These are phyloP conservation scores for Ceyx melanurus DNA, from an alignment of 2,113 vertebrate species.

Conservation along the genomic window DNA sequence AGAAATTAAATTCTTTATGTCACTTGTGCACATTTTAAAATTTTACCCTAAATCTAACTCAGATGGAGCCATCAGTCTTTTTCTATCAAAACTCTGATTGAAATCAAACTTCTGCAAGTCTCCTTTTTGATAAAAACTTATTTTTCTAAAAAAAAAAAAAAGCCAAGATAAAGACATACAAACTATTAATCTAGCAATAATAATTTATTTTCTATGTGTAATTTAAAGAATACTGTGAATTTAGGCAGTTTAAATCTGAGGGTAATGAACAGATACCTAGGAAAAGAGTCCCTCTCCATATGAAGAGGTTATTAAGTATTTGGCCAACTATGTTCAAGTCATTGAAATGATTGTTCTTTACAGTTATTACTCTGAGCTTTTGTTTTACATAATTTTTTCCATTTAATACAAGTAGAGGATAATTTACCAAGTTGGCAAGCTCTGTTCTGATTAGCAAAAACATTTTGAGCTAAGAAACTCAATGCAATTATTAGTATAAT, in stretches of 20 bases:
- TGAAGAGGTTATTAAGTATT: conserved; percentile 26
- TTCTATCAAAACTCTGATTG: not conserved
- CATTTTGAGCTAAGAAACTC: not conserved
- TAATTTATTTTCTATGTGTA: not conserved
- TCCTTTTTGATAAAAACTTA: not conserved
- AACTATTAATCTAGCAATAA: not conserved
- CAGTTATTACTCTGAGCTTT: not conserved
- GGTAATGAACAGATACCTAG: not conserved
- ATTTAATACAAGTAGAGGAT: conserved; percentile 26
- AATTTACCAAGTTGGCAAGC: conserved; percentile 38
- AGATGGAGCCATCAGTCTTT: too few species aligned
- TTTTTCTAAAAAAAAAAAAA: not conserved
- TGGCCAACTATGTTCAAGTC: not conserved
- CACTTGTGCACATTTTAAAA: not conserved
- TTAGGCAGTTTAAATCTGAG: not conserved
- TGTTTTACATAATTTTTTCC: conserved; percentile 23
- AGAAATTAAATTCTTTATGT: conserved; percentile 11
- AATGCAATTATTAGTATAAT: not conserved
- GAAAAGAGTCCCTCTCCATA: not conserved
- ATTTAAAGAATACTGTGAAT: not conserved
- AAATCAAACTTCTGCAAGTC: not conserved
- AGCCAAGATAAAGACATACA: not conserved
- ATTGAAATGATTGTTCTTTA: conserved; percentile 23
- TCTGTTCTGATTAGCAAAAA: conserved; percentile 22
- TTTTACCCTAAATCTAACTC: not conserved